These are phyloP conservation scores for Girardinichthys multiradiatus DNA, from an alignment of 2,113 vertebrate genomes.

Conservation along the genomic window DNA sequence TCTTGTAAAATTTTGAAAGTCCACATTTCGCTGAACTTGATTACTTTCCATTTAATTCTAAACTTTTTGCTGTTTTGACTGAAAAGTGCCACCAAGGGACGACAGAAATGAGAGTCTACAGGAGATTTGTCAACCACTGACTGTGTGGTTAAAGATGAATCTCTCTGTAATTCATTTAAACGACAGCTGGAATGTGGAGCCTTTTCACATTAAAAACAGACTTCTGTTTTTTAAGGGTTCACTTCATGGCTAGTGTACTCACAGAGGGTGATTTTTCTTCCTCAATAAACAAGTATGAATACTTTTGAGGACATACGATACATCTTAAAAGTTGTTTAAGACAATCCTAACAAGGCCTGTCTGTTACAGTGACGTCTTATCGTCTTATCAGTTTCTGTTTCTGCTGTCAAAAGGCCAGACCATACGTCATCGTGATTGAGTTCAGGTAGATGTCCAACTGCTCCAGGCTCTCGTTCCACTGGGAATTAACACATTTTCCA, in stretches of 20 bases:
- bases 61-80: not conserved
- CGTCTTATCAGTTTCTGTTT: slow-evolving; percentile 39
- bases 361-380: not conserved
- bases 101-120: slow-evolving; percentile 24
- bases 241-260: slow-evolving; percentile 8
- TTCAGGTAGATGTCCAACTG: slow-evolving; percentile 2
- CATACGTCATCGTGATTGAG: slow-evolving; percentile 28
- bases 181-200: slow-evolving; percentile 40
- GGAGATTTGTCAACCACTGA: slow-evolving; percentile 29
- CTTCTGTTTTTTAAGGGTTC: slow-evolving; percentile 13
- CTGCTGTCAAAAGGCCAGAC: slow-evolving; percentile 34
- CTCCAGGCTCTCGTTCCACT: slow-evolving; percentile 2
- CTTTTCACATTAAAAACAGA: slow-evolving; percentile 27
- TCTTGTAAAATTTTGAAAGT: not conserved
- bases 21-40: not conserved
- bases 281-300: not conserved
- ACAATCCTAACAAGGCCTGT: not conserved
- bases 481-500: slow-evolving; percentile 19
- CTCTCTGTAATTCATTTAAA: slow-evolving; percentile 39
- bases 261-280: slow-evolving; percentile 8
- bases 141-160: slow-evolving; percentile 18
- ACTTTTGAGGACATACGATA: not conserved
- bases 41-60: not conserved
- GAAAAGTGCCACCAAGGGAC: not conserved
- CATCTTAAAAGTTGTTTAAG: not conserved